These are phyloP conservation scores for Crotophaga sulcirostris DNA, from an alignment of 2,113 vertebrate species.

Conservation along the genomic window DNA sequence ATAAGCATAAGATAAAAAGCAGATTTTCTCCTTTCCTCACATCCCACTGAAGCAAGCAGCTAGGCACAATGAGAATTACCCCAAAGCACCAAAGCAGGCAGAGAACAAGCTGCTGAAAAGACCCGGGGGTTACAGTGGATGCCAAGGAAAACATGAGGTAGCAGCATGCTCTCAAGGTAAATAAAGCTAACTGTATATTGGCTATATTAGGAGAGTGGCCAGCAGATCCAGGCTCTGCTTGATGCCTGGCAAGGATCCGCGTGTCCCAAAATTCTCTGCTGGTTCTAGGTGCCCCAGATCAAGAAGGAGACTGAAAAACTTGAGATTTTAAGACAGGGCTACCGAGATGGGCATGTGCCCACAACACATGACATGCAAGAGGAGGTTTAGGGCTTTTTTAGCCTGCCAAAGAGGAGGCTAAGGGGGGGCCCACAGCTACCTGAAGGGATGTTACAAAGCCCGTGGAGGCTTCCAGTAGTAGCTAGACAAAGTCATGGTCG, in stretches of 20 bases:
- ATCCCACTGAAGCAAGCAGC: not conserved
- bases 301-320: not conserved
- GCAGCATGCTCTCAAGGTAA: not conserved
- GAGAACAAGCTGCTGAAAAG: not conserved
- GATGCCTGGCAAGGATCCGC: not conserved
- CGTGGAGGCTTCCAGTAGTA: not conserved
- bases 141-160: conserved; percentile 29
- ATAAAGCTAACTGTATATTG: not conserved
- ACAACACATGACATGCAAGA: not conserved
- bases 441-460: not conserved
- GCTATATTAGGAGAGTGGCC: not conserved
- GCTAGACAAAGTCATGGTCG: not conserved
- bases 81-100: not conserved
- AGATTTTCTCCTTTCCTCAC: not conserved
- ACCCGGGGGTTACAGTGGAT: not conserved
- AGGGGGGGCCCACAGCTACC: not conserved
- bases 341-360: not conserved
- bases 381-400: not conserved
- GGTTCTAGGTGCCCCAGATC: not conserved
- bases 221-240: not conserved
- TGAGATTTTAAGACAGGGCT: not conserved
- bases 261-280: not conserved
- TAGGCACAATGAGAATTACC: not conserved
- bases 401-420: not conserved
- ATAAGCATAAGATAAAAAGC: not conserved